phyloP scores from a whole-genome alignment of 2,797 vertebrate species.

The Melanotaenia boesemani region DNA sequence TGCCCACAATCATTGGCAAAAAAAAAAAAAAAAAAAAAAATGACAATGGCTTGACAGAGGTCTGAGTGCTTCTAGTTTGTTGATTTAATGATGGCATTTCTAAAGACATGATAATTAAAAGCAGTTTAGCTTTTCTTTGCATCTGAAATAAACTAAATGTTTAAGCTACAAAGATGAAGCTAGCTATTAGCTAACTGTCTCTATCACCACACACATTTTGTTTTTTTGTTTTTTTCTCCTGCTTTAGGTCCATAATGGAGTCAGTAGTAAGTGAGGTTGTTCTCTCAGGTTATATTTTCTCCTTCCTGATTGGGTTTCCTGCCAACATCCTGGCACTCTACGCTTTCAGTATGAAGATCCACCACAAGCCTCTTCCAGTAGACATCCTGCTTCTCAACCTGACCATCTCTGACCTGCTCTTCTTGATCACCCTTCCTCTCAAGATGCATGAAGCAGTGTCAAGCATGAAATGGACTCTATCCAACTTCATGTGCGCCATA shows the following conservation, averaged over 20 bases:
- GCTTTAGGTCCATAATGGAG: slow-evolving; percentile 19
- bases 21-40: too few relatives aligned
- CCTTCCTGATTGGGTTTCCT: slow-evolving; percentile 84
- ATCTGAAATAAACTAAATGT: not conserved
- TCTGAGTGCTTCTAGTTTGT: too few relatives aligned
- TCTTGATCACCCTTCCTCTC: slow-evolving; percentile 85
- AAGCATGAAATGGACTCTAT: slow-evolving; percentile 74
- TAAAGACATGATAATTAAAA: too few relatives aligned
- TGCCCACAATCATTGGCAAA: too few relatives aligned
- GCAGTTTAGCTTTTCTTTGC: not conserved
- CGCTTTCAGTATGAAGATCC: slow-evolving; percentile 79
- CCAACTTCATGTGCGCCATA: slow-evolving; percentile 77
- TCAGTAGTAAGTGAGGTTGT: slow-evolving; percentile 42
- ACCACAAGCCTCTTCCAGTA: slow-evolving; percentile 62
- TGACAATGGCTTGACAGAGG: too few relatives aligned
- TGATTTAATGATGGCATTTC: not conserved
- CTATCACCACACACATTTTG: not conserved
- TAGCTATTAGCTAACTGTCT: not conserved
- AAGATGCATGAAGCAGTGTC: slow-evolving; percentile 82
- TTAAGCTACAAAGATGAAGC: not conserved
- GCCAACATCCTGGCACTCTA: slow-evolving; percentile 74
- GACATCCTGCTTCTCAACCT: too few relatives aligned
- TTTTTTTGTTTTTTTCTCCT: too few relatives aligned
- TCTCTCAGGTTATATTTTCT: slow-evolving; percentile 78
- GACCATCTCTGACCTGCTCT: slow-evolving; percentile 86